Conservation (phyloP, 1,140 invertebrate genomes). For the Euwallacea similis region DNA sequence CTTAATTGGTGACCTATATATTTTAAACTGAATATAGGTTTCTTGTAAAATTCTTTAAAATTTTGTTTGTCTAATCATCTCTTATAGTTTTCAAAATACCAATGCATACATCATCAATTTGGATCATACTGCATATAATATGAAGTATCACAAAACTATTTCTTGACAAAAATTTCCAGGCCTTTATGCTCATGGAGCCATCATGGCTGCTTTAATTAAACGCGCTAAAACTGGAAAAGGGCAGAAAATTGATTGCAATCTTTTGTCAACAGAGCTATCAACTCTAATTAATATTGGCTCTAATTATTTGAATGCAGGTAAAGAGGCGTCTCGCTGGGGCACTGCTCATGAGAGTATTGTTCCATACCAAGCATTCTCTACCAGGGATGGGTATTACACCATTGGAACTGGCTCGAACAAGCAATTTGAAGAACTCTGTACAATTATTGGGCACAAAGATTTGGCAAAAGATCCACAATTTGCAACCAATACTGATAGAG, state of each 20-base stretch:
- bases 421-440: conserved; percentile 75
- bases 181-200: conserved; percentile 93
- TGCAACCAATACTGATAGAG: conserved; percentile 71
- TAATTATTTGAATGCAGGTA: conserved; percentile 86
- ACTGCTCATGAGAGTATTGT: conserved; percentile 94
- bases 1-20: too few species aligned
- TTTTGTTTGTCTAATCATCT: too few species aligned
- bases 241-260: conserved; percentile 91
- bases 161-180: conserved; percentile 55
- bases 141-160: too few species aligned
- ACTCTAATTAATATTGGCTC: conserved; percentile 86
- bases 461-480: conserved; percentile 68
- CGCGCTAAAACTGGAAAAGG: conserved; percentile 76
- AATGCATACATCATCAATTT: too few species aligned
- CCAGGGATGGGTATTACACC: conserved; percentile 80
- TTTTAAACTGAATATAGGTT: too few species aligned
- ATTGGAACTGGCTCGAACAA: conserved; percentile 80
- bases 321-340: conserved; percentile 78
- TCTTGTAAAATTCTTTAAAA: too few species aligned
- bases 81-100: too few species aligned
- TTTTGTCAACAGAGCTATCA: conserved; percentile 90
- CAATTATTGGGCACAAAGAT: conserved; percentile 63
- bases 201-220: conserved; percentile 86
- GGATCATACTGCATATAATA: too few species aligned
- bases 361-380: conserved; percentile 87